Evolutionary conservation across 2,113 vertebrate genomes (phyloP).

Genomic region (Poeciliopsis retropinna): DNA sequence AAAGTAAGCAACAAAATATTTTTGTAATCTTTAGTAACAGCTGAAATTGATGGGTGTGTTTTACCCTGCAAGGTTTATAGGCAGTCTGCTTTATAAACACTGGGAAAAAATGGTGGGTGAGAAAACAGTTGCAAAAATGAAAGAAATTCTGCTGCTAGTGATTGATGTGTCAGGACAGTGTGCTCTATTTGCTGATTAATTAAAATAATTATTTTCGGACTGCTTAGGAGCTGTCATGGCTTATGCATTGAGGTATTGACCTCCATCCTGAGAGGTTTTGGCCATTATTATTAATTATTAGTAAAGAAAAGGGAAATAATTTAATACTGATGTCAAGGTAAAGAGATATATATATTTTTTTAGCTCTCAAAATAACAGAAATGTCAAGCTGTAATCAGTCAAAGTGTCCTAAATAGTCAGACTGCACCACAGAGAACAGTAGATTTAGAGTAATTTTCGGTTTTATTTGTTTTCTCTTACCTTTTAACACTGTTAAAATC

Average conservation of each 20-base stretch:
- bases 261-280: neutral
- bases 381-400: too few species aligned
- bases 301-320: neutral
- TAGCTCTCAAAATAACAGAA: too few species aligned
- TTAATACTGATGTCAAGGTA: neutral
- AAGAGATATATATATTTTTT: neutral
- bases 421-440: too few species aligned
- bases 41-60: neutral
- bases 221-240: neutral
- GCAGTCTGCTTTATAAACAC: neutral
- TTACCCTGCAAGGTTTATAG: neutral
- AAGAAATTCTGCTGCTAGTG: neutral
- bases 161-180: too few species aligned
- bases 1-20: neutral
- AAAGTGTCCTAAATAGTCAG: too few species aligned
- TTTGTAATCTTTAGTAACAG: neutral
- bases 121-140: neutral
- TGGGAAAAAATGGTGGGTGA: too few species aligned
- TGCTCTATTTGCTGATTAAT: neutral
- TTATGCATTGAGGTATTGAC: neutral
- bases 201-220: neutral
- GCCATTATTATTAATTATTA: neutral
- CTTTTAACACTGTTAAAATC: neutral
- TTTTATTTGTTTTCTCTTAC: neutral
- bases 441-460: too few species aligned